A percentile compares a stretch with the other conserved stretches of the same genome.
These are phyloP conservation scores for Struthidea cinerea DNA, from an alignment of 2,113 vertebrate species.

Conservation along the genomic window DNA sequence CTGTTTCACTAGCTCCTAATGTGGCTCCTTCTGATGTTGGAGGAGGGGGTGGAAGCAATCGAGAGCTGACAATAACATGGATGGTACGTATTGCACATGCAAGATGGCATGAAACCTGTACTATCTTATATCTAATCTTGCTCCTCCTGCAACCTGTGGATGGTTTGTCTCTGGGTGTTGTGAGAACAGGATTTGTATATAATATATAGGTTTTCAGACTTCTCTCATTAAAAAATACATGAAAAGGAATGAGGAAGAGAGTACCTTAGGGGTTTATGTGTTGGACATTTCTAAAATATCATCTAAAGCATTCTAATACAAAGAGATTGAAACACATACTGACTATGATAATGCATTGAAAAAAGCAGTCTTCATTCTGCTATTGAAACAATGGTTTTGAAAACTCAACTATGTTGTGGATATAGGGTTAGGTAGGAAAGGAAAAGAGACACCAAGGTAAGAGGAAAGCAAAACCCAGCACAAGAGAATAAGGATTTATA, in stretches of 20 bases:
- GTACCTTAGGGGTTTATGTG: neutral
- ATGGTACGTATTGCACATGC: slow-evolving; percentile 74
- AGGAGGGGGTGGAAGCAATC: slow-evolving; percentile 88
- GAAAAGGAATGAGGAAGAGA: neutral
- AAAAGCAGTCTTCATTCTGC: neutral
- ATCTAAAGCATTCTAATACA: neutral
- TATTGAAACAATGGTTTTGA: neutral
- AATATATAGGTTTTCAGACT: neutral
- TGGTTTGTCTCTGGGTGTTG: neutral
- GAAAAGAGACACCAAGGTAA: neutral
- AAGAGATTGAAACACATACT: neutral
- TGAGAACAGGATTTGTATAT: neutral
- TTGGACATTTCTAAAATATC: neutral
- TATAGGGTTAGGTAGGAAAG: neutral
- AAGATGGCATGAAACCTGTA: neutral
- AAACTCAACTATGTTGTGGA: neutral
- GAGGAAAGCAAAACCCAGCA: neutral
- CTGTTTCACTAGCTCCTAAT: slow-evolving; percentile 83
- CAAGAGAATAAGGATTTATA: neutral
- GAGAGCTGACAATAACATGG: slow-evolving; percentile 95
- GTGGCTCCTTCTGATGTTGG: slow-evolving; percentile 93
- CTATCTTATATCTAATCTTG: neutral
- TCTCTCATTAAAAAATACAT: neutral
- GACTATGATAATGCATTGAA: neutral
- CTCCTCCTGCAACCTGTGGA: neutral